Percentiles rank a stretch among this genome's conserved stretches.
Conservation (phyloP, 2,113 vertebrate genomes). For the Empidonax alnorum region DNA sequence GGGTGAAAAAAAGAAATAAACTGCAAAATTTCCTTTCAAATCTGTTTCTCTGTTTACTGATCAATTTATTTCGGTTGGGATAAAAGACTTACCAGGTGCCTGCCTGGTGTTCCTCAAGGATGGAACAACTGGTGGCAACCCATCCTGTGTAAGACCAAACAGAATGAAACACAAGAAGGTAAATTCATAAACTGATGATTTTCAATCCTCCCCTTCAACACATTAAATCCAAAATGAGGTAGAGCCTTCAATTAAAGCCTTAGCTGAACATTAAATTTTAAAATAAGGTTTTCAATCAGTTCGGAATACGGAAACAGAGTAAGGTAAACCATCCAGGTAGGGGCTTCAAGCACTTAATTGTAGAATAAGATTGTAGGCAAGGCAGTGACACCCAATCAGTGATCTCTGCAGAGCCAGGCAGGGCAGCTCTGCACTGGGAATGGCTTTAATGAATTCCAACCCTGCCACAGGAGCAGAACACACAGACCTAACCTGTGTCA, state of each 20-base stretch:
- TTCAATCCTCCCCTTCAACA: background rate
- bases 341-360: background rate
- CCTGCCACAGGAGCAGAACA: background rate
- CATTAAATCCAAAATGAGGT: background rate
- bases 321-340: background rate
- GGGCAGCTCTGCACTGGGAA: background rate
- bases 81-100: constrained; percentile 14
- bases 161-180: background rate
- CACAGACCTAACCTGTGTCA: background rate
- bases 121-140: background rate
- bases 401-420: background rate
- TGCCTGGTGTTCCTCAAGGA: background rate
- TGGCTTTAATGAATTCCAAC: background rate
- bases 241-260: background rate
- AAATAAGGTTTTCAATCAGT: background rate
- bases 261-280: background rate
- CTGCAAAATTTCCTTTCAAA: background rate
- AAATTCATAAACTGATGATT: background rate
- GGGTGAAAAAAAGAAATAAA: background rate
- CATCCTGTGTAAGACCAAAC: constrained; percentile 35
- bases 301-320: background rate
- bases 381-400: background rate
- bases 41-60: background rate
- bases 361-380: background rate
- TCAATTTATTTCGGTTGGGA: background rate